Conservation (phyloP, 2,888 invertebrate species). For the Cerastis leucographa region DNA sequence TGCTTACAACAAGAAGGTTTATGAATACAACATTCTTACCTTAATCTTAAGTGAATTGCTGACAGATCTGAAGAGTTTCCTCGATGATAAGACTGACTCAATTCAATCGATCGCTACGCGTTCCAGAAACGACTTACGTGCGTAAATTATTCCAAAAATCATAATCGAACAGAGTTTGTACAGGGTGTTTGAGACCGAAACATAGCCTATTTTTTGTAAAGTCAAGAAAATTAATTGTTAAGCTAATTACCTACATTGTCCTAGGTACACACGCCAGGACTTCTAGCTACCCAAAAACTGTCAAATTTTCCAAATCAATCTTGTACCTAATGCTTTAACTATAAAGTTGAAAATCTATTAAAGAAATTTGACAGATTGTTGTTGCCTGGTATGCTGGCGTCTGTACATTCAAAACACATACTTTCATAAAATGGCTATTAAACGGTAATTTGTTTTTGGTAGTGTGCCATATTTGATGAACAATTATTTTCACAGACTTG, state of each 20-base stretch:
- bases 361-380: no score
- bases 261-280: no score
- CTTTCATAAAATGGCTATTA: background rate
- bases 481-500: background rate
- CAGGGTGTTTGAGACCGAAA: background rate
- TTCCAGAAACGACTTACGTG: slow-evolving; percentile 60
- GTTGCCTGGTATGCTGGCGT: no score
- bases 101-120: slow-evolving; percentile 74
- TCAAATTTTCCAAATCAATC: no score
- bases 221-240: background rate
- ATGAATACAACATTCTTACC: slow-evolving; percentile 77
- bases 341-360: no score
- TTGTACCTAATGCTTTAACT: no score
- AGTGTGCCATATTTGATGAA: background rate
- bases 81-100: slow-evolving; percentile 66
- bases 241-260: background rate
- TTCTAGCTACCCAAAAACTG: no score
- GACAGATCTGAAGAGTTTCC: slow-evolving; percentile 67
- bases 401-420: background rate
- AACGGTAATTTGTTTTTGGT: background rate
- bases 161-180: background rate
- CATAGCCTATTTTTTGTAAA: background rate
- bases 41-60: slow-evolving; percentile 64
- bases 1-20: slow-evolving; percentile 81
- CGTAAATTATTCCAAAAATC: slow-evolving; percentile 32